Evolutionary conservation across 2,888 invertebrate species (phyloP), one percentile per base, ranked within the genome.

Genomic region (Andrena camellia): DNA sequence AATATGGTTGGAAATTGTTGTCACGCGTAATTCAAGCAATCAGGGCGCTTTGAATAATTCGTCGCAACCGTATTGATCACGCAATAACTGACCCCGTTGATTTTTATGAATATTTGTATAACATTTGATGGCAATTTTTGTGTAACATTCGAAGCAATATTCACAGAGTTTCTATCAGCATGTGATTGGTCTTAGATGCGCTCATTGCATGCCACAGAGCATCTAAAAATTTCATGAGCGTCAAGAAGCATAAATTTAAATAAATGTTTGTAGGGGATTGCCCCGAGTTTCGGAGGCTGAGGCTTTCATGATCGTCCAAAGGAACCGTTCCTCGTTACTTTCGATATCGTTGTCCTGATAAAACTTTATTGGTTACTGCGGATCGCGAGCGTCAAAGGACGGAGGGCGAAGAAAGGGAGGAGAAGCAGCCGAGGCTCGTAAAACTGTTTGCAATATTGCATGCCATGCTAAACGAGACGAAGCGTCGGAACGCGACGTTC

Each of bases 401-500:
- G 64, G 8, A 17, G 64, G 31, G 13, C 63, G 26, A 62, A 67
- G 59, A 74, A 67, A 67, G 75, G 64, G 48, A 42, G 10, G 33
- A 52, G 64, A 48, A 48, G 29, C 59, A 31, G 64, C 23, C 33
- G 31, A 13, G 42, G 5, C 81, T 50, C 50, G 70, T 70, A 70
- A 75, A 81, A 82, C 75, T 66, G 82, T 82, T 81, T 62, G 82
- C 70, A 75, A 82, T 82, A 81, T 82, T 70, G 82, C 82, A 62
- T 75, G 69, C 69, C 75, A 82, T 66, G 82, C 75, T 81, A 75
- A 82, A 75, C 66, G 75, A 48, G 42, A 62, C 23, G 50, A 63
- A 23, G 33, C 75, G 75, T 81, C 75, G 81, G 68, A 81, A 66
- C 74, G 52, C 42, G 8, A 13, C 69, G 29, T 66, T 74, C 82